Percentiles rank a stretch among this genome's conserved stretches.
These are phyloP conservation scores for Drosophila melanica DNA, from an alignment of 1,140 invertebrate species.

Conservation along the genomic window DNA sequence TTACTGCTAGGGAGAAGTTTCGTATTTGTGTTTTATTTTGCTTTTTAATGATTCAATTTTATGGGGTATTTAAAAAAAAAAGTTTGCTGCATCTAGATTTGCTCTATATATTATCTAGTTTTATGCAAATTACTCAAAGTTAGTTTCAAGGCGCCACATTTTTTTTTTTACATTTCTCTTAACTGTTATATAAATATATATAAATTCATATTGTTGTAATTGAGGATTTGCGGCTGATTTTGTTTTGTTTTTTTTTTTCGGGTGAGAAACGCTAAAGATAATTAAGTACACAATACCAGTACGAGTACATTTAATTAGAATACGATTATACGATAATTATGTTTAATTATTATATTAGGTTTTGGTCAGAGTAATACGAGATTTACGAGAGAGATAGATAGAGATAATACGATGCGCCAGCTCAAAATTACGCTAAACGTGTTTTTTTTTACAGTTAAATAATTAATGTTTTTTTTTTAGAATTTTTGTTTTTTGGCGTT, in stretches of 20 bases:
- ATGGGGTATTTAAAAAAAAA: slow-evolving; percentile 13
- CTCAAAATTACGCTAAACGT: slow-evolving; percentile 67
- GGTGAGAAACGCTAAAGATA: slow-evolving; percentile 69
- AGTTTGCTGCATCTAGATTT: slow-evolving; percentile 31
- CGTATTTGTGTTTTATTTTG: slow-evolving; percentile 1
- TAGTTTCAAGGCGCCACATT: slow-evolving; percentile 13
- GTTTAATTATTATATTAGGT: slow-evolving; percentile 61
- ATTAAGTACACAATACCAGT: slow-evolving; percentile 65
- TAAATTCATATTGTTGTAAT: slow-evolving; percentile 20
- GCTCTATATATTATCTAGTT: slow-evolving; percentile 13
- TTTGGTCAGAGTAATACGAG: slow-evolving; percentile 74
- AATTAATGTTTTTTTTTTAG: slow-evolving; percentile 44
- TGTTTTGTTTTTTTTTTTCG: slow-evolving; percentile 36
- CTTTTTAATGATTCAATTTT: slow-evolving; percentile 18
- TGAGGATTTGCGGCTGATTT: slow-evolving; percentile 38
- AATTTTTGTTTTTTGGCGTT: slow-evolving; percentile 29
- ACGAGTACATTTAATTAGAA: slow-evolving; percentile 61
- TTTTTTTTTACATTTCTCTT: slow-evolving; percentile 43
- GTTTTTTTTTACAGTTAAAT: slow-evolving; percentile 48
- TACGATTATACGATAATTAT: slow-evolving; percentile 60
- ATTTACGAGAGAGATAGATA: slow-evolving; percentile 63
- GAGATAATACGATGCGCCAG: slow-evolving; percentile 66
- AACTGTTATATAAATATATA: slow-evolving; percentile 14
- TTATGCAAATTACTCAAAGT: slow-evolving; percentile 19
- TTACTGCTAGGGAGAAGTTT: slow-evolving; percentile 54